These are phyloP conservation scores for Tetrapedia diversipes DNA, from an alignment of 2,888 invertebrate genomes.

Conservation along the genomic window DNA sequence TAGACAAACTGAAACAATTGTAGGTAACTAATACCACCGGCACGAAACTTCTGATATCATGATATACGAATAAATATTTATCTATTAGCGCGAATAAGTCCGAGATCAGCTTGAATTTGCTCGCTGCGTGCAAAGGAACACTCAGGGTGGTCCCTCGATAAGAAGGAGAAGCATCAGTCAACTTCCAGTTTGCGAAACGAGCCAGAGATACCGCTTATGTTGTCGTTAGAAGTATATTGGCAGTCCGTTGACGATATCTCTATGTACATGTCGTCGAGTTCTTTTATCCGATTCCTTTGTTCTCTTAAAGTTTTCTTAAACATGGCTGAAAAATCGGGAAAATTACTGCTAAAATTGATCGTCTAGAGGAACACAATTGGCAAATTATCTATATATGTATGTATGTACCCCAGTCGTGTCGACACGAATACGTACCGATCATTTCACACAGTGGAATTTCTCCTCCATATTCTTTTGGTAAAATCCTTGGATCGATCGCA, in stretches of 20 bases:
- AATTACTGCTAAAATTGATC: background rate
- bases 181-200: constrained; percentile 93
- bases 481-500: constrained; percentile 88
- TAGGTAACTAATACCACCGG: constrained; percentile 66
- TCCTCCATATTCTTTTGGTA: constrained; percentile 96
- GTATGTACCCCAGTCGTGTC: background rate
- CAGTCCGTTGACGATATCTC: constrained; percentile 85
- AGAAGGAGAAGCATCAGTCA: constrained; percentile 84
- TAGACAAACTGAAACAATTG: constrained; percentile 26
- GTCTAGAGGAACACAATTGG: background rate
- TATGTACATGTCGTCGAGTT: constrained; percentile 90
- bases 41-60: constrained; percentile 27
- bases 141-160: no score
- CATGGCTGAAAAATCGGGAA: constrained; percentile 68
- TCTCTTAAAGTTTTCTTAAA: constrained; percentile 87
- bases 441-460: constrained; percentile 91
- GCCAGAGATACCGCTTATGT: constrained; percentile 90
- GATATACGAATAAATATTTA: constrained; percentile 28
- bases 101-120: background rate
- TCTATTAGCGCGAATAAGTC: background rate
- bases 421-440: constrained; percentile 85
- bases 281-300: constrained; percentile 87
- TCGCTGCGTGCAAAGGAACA: background rate
- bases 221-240: constrained; percentile 87
- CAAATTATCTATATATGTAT: background rate